Percentiles rank a stretch among this genome's conserved stretches.
phyloP scores from a whole-genome alignment of 2,797 vertebrate species.

The Myotis pilosus region DNA sequence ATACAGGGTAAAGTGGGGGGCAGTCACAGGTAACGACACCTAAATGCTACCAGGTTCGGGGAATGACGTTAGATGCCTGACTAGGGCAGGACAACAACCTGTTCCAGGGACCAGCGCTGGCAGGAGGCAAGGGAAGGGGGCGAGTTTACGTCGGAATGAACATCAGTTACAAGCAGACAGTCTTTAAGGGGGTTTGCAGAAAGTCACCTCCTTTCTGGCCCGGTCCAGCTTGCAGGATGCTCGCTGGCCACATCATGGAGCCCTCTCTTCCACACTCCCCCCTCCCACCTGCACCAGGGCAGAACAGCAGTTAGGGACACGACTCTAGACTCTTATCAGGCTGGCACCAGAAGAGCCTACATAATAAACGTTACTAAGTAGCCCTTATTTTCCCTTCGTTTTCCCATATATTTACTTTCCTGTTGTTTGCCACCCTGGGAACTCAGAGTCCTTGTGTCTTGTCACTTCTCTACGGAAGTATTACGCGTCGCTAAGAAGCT shows the following conservation, averaged over 20 bases:
- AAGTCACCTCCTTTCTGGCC: background rate
- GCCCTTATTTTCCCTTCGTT: background rate
- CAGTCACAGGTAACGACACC: background rate
- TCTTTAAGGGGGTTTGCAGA: background rate
- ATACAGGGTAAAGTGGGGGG: background rate
- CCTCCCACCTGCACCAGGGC: too few relatives aligned
- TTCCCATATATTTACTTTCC: background rate
- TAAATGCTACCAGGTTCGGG: too few relatives aligned
- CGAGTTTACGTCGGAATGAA: too few relatives aligned
- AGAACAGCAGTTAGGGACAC: background rate
- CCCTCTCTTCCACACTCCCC: background rate
- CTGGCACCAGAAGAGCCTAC: background rate
- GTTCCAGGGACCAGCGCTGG: background rate
- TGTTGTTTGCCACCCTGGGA: background rate
- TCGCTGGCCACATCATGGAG: accelerated
- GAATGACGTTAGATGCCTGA: too few relatives aligned
- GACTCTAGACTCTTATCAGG: background rate
- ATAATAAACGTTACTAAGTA: background rate
- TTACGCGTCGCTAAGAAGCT: background rate
- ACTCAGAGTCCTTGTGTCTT: background rate
- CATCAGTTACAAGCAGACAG: too few relatives aligned
- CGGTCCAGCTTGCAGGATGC: background rate
- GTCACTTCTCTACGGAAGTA: background rate
- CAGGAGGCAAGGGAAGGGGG: too few relatives aligned
- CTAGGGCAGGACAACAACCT: background rate